phyloP scores from a whole-genome alignment of 1,140 invertebrate species.

The Drosophila rhopaloa region DNA sequence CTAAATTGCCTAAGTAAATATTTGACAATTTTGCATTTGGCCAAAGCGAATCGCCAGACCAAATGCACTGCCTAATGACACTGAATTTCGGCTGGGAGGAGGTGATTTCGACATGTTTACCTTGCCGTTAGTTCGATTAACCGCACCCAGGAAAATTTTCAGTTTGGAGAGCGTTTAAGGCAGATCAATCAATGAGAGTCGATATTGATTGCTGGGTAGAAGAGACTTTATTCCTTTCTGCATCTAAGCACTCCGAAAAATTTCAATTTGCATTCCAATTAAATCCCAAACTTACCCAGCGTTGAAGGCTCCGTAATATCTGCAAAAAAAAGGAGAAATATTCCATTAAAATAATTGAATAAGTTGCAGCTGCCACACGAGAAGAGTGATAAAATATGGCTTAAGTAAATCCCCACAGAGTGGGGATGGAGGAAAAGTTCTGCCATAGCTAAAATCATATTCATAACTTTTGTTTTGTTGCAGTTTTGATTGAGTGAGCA shows the following conservation, averaged over 20 bases:
- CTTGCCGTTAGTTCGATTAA: slow-evolving; percentile 72
- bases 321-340: slow-evolving; percentile 48
- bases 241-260: slow-evolving; percentile 5
- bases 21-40: slow-evolving; percentile 81
- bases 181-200: slow-evolving; percentile 13
- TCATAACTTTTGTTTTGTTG: slow-evolving; percentile 73
- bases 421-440: slow-evolving; percentile 36
- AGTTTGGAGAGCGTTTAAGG: not conserved
- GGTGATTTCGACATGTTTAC: slow-evolving; percentile 50
- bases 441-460: slow-evolving; percentile 62
- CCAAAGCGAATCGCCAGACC: slow-evolving; percentile 50
- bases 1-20: slow-evolving; percentile 81
- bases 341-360: slow-evolving; percentile 82
- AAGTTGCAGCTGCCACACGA: slow-evolving; percentile 63
- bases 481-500: slow-evolving; percentile 61
- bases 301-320: slow-evolving; percentile 20
- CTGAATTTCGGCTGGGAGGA: slow-evolving; percentile 4
- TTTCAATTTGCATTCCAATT: slow-evolving; percentile 64
- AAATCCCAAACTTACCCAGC: slow-evolving; percentile 52
- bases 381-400: slow-evolving; percentile 65
- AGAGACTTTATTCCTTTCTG: not conserved
- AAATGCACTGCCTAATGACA: slow-evolving; percentile 41
- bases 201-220: not conserved
- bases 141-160: slow-evolving; percentile 35
- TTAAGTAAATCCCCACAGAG: slow-evolving; percentile 62